phyloP scores from a whole-genome alignment of 2,113 vertebrate species.

The Diphyllodes magnificus region DNA sequence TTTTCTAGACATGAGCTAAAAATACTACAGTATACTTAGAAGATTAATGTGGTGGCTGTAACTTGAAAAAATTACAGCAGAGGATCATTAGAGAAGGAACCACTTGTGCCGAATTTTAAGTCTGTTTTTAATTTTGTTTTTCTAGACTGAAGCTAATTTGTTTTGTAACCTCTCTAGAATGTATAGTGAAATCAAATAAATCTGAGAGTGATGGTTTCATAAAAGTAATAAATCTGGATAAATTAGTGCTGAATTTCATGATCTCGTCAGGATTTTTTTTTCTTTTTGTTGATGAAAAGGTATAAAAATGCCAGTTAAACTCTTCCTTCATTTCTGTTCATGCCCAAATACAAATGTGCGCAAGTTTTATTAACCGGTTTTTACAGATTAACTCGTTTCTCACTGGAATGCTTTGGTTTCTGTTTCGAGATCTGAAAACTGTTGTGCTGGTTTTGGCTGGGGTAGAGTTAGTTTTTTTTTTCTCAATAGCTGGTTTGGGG shows the following conservation, averaged over 20 bases:
- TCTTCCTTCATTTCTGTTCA: neutral
- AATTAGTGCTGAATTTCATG: neutral
- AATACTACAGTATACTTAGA: neutral
- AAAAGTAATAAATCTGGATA: neutral
- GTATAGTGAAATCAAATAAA: neutral
- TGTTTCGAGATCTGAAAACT: neutral
- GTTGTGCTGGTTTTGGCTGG: neutral
- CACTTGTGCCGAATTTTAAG: rapidly evolving
- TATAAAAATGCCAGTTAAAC: neutral
- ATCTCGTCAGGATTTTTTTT: neutral
- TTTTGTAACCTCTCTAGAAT: neutral
- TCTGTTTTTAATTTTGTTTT: neutral
- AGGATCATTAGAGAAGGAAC: neutral
- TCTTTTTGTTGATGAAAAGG: neutral
- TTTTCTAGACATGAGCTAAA: neutral
- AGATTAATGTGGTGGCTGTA: neutral
- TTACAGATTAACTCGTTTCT: neutral
- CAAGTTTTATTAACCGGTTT: neutral
- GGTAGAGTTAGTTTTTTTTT: neutral
- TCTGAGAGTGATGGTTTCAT: neutral
- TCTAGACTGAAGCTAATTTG: neutral
- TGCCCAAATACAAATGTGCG: neutral
- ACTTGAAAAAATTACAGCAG: neutral
- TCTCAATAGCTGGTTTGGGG: neutral
- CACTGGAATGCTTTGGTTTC: neutral